A percentile compares a stretch with the other conserved stretches of the same genome.
phyloP scores from a whole-genome alignment of 2,113 vertebrate species.

The Mus spicilegus region DNA sequence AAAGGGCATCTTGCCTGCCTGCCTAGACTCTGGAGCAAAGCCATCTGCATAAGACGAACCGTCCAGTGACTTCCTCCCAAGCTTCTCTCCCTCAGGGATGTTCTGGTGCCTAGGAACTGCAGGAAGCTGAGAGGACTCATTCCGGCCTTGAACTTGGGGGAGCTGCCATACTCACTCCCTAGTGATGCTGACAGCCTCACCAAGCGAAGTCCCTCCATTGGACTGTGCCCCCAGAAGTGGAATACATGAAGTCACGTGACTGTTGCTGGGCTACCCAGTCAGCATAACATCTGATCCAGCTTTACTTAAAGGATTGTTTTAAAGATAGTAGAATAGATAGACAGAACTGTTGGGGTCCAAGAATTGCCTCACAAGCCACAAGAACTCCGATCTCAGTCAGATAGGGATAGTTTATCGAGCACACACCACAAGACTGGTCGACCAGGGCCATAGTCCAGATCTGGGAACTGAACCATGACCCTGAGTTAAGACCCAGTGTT shows the following conservation, averaged over 20 bases:
- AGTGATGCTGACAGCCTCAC: neutral
- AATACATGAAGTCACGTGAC: neutral
- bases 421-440: no score
- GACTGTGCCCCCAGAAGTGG: neutral
- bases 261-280: neutral
- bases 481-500: no score
- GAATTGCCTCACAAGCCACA: no score
- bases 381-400: no score
- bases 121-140: neutral
- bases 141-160: neutral
- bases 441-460: no score
- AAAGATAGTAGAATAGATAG: neutral
- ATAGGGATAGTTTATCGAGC: no score
- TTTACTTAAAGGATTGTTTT: neutral
- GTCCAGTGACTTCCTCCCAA: neutral
- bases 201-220: neutral
- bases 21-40: neutral
- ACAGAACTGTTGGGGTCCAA: no score
- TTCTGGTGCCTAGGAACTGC: accelerated
- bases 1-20: neutral
- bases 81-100: neutral
- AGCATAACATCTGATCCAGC: neutral
- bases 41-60: neutral
- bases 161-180: neutral
- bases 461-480: no score